phyloP scores from a whole-genome alignment of 1,140 invertebrate genomes.

The Pogonomyrmex barbatus region DNA sequence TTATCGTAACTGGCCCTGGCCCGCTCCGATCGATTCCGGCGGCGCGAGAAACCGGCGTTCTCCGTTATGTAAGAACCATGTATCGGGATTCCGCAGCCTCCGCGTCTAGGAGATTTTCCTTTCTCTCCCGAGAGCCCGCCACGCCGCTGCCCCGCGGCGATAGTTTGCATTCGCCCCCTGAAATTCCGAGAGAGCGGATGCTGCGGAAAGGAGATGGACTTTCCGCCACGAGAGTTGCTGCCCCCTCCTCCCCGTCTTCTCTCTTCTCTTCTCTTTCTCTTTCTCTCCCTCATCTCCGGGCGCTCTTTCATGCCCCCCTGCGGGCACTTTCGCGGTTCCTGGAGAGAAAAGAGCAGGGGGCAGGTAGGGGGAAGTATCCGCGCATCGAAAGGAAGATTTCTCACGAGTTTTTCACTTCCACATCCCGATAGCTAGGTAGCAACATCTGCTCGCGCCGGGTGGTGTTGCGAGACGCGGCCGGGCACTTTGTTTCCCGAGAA shows the following conservation, averaged over 20 bases:
- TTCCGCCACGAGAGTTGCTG: background rate
- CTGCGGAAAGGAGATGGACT: conserved; percentile 29
- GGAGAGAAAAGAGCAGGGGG: background rate
- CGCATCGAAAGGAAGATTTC: background rate
- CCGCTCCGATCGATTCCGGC: conserved; percentile 48
- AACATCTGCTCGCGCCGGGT: background rate
- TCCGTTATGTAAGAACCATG: conserved; percentile 52
- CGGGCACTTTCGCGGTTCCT: conserved; percentile 30
- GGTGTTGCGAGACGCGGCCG: background rate
- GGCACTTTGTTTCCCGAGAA: background rate
- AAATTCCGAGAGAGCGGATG: conserved; percentile 65
- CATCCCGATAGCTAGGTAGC: background rate
- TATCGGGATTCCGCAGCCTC: conserved; percentile 46
- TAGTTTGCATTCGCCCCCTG: conserved; percentile 70
- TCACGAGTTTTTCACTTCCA: conserved; percentile 46
- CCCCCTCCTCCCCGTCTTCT: background rate
- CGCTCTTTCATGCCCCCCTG: background rate
- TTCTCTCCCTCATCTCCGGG: conserved; percentile 1
- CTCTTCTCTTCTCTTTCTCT: background rate
- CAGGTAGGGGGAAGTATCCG: background rate
- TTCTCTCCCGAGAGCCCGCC: conserved; percentile 1
- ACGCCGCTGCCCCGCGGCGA: conserved; percentile 7
- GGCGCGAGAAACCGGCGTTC: background rate
- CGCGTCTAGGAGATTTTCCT: conserved; percentile 60
- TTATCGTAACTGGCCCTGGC: conserved; percentile 67